These are phyloP conservation scores for Riparia riparia DNA, from an alignment of 2,113 vertebrate genomes.

Conservation along the genomic window DNA sequence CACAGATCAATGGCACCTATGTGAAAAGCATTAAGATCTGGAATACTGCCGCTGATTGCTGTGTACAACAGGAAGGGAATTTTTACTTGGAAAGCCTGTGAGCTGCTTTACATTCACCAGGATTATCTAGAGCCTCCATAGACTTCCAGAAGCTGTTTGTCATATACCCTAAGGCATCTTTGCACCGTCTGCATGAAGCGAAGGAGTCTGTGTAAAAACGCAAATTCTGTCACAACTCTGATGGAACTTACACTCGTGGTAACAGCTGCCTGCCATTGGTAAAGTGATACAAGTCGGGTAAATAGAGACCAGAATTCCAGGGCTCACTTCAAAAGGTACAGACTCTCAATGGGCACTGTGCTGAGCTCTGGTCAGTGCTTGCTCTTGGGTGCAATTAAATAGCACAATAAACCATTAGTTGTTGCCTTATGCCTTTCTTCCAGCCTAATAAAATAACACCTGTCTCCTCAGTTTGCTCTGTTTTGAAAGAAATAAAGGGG, in stretches of 20 bases:
- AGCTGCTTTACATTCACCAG: background rate
- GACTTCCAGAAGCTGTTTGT: background rate
- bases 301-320: background rate
- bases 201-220: background rate
- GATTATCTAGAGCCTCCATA: background rate
- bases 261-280: background rate
- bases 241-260: background rate
- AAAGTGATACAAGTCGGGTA: background rate
- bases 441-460: background rate
- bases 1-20: conserved; percentile 88
- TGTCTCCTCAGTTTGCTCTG: background rate
- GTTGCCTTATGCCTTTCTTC: background rate
- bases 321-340: background rate
- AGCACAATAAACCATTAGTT: background rate
- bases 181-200: background rate
- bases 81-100: background rate
- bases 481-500: background rate
- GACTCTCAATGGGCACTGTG: background rate
- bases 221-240: background rate
- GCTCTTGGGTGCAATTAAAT: background rate
- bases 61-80: background rate
- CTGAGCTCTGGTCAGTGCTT: background rate
- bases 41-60: conserved; percentile 8
- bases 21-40: conserved; percentile 44
- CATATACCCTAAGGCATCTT: background rate